These are phyloP conservation scores for Neoscelio sp. DNA, from an alignment of 2,888 invertebrate species.

Conservation along the genomic window DNA sequence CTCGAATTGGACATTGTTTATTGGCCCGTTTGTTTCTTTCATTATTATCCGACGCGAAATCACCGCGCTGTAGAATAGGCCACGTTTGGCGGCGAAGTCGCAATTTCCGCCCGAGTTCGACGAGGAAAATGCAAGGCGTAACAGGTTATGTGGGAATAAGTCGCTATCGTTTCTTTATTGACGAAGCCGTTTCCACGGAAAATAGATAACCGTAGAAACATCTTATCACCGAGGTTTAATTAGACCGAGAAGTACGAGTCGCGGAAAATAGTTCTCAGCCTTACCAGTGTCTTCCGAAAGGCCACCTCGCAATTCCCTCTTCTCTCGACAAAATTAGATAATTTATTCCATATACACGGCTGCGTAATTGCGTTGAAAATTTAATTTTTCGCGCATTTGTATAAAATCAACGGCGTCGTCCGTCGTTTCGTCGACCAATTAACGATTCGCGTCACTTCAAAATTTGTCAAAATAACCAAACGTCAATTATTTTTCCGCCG, in stretches of 20 bases:
- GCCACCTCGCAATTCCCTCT: neutral
- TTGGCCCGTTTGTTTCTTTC: constrained; percentile 58
- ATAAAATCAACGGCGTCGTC: too few species aligned
- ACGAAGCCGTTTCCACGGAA: constrained; percentile 10
- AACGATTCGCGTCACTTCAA: neutral
- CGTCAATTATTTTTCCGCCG: constrained; percentile 11
- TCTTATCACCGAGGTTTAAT: constrained; percentile 26
- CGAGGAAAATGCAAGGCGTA: constrained; percentile 32
- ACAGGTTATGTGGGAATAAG: constrained; percentile 61
- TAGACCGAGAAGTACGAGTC: constrained; percentile 3
- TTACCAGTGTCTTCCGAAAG: too few species aligned
- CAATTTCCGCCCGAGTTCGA: constrained; percentile 34
- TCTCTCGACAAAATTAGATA: too few species aligned
- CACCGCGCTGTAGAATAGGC: constrained; percentile 46
- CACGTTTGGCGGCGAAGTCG: constrained; percentile 39
- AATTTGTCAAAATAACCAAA: neutral
- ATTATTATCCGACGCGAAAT: constrained; percentile 55
- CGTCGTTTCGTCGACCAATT: neutral
- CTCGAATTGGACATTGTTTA: constrained; percentile 50
- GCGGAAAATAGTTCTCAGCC: too few species aligned
- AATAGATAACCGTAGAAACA: constrained; percentile 18
- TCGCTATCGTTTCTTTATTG: constrained; percentile 38
- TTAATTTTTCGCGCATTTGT: neutral
- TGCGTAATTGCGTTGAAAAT: too few species aligned
- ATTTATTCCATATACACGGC: too few species aligned